Evolutionary conservation across 2,113 vertebrate species (phyloP), one percentile per base, ranked within the genome.

Genomic region (Nettapus auritus): DNA sequence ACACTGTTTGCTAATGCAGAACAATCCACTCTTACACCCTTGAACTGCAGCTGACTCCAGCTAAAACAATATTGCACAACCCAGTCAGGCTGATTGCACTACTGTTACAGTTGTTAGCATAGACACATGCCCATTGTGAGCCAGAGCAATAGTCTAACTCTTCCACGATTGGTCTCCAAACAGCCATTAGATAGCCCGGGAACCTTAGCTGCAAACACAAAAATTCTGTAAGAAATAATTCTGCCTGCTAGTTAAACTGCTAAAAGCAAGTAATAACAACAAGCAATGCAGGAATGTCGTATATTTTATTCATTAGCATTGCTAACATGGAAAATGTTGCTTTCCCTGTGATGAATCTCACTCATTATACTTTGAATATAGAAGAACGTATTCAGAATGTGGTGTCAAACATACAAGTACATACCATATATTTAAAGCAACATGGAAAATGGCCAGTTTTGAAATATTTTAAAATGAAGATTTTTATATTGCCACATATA

Each of bases 401-500:
- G 46, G 79, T 77, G 48, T 92, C 89, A 92, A 75, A 81, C 68
- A 76, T 28, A 63, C 55, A 86, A 90, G 53, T 46, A 79, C 52
- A 42, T 69, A 36, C 68, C 82, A 77, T 93, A 93, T 86, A 92
- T 90, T 96, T 97, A 95, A 94, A 95, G 91, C 66, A 96, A 90
- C 67, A 64, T 6, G 3, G 86, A 96, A 97, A 97, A 78, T 11
- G 68, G 85, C 82, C 96, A 86, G 79, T 95, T 97, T 89, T 80
- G 73, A 97, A 94, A 86, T 95, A 90, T 93, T 94, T 94, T 73
- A 2, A 59, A 90, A 94, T 89, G 20, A 59, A 60, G 44, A 50
- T 18, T 80, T 96, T 96, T 89, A 63, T 81, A 90, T 94, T 48
- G 81, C 70, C 75, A 95, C 73, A 44, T 94, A 84, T 68, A 93